Evolutionary conservation across 2,113 vertebrate genomes (phyloP).

Genomic region (Arvicanthis niloticus): DNA sequence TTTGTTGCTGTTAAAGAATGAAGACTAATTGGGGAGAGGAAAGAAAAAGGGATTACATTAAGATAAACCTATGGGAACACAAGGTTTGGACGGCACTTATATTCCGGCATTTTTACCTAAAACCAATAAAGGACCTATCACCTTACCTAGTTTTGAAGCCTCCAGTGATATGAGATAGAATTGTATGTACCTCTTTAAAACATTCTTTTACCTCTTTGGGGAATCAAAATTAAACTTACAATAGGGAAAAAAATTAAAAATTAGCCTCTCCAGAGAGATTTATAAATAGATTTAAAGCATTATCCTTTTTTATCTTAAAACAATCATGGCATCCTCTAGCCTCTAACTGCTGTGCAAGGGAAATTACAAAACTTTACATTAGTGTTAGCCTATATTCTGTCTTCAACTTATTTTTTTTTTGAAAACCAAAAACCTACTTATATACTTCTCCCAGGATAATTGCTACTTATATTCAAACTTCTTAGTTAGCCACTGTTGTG

Average conservation of each 20-base stretch:
- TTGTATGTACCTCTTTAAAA: not conserved
- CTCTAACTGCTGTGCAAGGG: not conserved
- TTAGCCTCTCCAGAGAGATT: not conserved
- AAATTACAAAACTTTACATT: not conserved
- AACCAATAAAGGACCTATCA: not conserved
- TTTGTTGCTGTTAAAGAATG: not conserved
- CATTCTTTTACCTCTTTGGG: not conserved
- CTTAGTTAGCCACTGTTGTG: not conserved
- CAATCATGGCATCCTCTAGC: not conserved
- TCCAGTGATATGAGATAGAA: not conserved
- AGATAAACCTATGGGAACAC: not conserved
- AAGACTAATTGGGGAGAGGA: not conserved
- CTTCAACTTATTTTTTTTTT: not conserved
- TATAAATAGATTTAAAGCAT: not conserved
- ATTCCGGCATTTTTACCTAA: not conserved
- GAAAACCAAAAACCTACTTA: not conserved
- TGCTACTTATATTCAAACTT: constrained; percentile 6
- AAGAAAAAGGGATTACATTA: not conserved
- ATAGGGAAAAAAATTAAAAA: not conserved
- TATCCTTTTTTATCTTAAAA: not conserved
- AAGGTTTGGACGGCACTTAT: not conserved
- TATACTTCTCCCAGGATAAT: not conserved
- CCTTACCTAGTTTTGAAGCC: not conserved
- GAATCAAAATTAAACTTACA: constrained; percentile 25
- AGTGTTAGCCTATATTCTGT: not conserved